Conservation (phyloP, 2,888 invertebrate species). For the Candidula unifasciata region DNA sequence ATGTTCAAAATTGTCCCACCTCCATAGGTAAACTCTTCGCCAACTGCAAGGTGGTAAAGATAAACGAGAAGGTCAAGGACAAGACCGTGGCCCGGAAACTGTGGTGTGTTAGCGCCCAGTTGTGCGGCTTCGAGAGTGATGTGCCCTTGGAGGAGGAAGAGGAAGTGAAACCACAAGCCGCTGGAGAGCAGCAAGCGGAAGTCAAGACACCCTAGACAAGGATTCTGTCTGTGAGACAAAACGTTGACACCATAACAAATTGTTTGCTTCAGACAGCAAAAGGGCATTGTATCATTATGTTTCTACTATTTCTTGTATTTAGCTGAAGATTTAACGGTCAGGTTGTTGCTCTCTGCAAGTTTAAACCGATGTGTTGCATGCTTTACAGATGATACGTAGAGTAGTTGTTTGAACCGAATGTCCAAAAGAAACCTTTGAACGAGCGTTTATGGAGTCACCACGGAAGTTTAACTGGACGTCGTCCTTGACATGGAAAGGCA, state of each 20-base stretch:
- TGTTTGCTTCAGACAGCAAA: not conserved
- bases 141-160: constrained; percentile 51
- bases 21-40: constrained; percentile 42
- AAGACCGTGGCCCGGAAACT: constrained; percentile 60
- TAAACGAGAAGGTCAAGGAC: constrained; percentile 58
- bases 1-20: not conserved
- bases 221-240: not conserved
- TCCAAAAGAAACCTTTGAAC: too few species aligned
- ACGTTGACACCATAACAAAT: not conserved
- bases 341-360: too few species aligned
- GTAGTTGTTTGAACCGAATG: too few species aligned
- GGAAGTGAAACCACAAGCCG: not conserved
- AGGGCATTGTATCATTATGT: too few species aligned
- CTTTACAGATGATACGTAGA: too few species aligned
- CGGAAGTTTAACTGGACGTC: too few species aligned
- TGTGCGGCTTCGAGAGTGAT: constrained; percentile 63
- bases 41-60: constrained; percentile 49
- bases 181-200: not conserved
- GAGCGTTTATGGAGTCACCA: too few species aligned
- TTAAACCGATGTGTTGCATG: too few species aligned
- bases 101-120: constrained; percentile 67
- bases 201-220: not conserved
- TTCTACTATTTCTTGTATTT: too few species aligned
- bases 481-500: too few species aligned
- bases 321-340: too few species aligned